Conservation (phyloP, 1,140 invertebrate species). For the Bradysia coprophila region DNA sequence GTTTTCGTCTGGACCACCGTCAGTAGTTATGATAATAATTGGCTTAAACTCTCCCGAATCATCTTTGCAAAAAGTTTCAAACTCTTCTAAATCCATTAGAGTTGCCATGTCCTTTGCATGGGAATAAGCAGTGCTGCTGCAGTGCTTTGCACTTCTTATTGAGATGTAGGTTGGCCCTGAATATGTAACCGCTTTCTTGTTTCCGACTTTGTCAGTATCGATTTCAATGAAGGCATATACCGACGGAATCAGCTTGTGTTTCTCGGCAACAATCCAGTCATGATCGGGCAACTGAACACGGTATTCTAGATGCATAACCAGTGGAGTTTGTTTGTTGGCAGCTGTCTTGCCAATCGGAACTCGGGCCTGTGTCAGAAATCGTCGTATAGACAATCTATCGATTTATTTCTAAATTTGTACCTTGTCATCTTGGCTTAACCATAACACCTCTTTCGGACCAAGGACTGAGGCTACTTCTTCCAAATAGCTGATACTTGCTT, state of each 20-base stretch:
- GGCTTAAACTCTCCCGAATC: constrained; percentile 16
- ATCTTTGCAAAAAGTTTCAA: constrained; percentile 10
- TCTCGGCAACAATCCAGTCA: constrained; percentile 22
- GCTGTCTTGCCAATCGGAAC: constrained; percentile 24
- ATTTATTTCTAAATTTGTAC: too few relatives aligned
- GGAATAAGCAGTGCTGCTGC: too few relatives aligned
- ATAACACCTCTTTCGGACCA: constrained; percentile 11
- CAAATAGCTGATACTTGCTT: too few relatives aligned
- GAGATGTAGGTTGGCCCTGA: constrained; percentile 24
- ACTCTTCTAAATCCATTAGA: constrained; percentile 9
- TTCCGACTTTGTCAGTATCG: constrained; percentile 11
- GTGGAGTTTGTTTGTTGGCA: constrained; percentile 20
- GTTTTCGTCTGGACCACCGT: constrained; percentile 26
- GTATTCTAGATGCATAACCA: constrained; percentile 23
- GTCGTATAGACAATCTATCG: too few relatives aligned
- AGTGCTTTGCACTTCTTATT: too few relatives aligned
- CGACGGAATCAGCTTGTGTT: constrained; percentile 20
- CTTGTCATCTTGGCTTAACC: constrained; percentile 22
- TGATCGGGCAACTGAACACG: constrained; percentile 22
- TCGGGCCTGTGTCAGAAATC: too few relatives aligned
- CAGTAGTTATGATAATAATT: constrained; percentile 18
- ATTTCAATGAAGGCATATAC: constrained; percentile 17
- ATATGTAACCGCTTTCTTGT: constrained; percentile 15
- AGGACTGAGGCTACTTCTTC: too few relatives aligned
- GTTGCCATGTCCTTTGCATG: too few relatives aligned